Evolutionary conservation across 2,113 vertebrate species (phyloP).

Genomic region (Bostrychus sinensis): DNA sequence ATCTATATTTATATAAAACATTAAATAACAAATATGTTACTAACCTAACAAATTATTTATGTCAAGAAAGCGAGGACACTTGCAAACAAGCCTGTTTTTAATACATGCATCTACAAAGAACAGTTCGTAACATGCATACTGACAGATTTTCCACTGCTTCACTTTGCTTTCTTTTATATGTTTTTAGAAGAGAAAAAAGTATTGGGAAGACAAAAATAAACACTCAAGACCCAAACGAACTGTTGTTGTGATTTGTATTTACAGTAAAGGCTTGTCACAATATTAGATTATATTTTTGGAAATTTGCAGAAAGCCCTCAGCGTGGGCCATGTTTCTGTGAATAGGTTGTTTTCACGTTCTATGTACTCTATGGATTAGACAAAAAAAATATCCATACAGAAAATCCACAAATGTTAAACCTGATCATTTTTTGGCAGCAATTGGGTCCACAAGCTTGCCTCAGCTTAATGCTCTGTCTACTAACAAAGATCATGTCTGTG

Average conservation of each 20-base stretch:
- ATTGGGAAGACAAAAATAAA: slow-evolving; percentile 58
- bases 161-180: slow-evolving; percentile 22
- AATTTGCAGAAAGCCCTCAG: slow-evolving; percentile 24
- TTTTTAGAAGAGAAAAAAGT: not conserved
- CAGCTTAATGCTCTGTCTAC: no score
- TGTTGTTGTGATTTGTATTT: slow-evolving; percentile 64
- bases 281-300: slow-evolving; percentile 13
- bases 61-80: slow-evolving; percentile 43
- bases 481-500: no score
- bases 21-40: not conserved
- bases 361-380: not conserved
- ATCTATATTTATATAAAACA: not conserved
- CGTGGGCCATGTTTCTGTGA: not conserved
- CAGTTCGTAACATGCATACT: slow-evolving; percentile 53
- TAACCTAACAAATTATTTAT: not conserved
- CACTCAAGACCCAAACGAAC: slow-evolving; percentile 48
- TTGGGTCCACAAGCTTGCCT: no score
- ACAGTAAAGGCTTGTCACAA: slow-evolving; percentile 57
- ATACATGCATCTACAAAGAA: slow-evolving; percentile 54
- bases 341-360: not conserved
- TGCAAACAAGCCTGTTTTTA: slow-evolving; percentile 55
- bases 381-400: no score
- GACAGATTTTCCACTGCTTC: slow-evolving; percentile 19
- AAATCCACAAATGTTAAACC: no score
- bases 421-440: no score